phyloP scores from a whole-genome alignment of 2,888 invertebrate genomes.

The Cordylochernes scorpioides region DNA sequence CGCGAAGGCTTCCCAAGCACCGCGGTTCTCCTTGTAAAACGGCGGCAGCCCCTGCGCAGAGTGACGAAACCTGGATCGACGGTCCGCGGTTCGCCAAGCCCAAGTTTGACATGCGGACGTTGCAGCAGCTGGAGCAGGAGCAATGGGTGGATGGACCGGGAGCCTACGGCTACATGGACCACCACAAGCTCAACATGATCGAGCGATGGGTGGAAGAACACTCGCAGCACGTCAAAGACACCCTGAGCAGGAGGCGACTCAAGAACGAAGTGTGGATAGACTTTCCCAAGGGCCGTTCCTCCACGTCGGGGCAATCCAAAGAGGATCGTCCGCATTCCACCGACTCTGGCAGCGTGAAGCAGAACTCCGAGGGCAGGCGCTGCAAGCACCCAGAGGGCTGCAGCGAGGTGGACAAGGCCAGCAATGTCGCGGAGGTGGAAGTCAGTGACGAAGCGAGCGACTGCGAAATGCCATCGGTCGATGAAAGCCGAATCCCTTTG shows the following conservation, averaged over 20 bases:
- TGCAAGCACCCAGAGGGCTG: not conserved
- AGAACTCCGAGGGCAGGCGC: not conserved
- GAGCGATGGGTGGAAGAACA: constrained; percentile 59
- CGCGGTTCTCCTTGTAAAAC: constrained; percentile 1
- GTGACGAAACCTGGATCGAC: constrained; percentile 88
- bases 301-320: not conserved
- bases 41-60: constrained; percentile 18
- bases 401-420: constrained; percentile 4
- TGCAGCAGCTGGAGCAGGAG: constrained; percentile 30
- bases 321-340: constrained; percentile 1
- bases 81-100: constrained; percentile 44
- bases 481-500: constrained; percentile 14
- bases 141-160: constrained; percentile 81
- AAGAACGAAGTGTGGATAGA: constrained; percentile 13
- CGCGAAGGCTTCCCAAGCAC: constrained; percentile 7
- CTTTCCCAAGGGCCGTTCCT: constrained; percentile 4
- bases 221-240: constrained; percentile 34
- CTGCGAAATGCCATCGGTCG: constrained; percentile 7
- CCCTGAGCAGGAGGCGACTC: constrained; percentile 34
- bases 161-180: constrained; percentile 63
- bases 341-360: constrained; percentile 1
- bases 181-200: constrained; percentile 73
- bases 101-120: constrained; percentile 13
- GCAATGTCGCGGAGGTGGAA: constrained; percentile 11
- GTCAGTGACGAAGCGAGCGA: constrained; percentile 12